Percentiles rank a stretch among this genome's conserved stretches.
Evolutionary conservation across 2,888 invertebrate genomes (phyloP).

Genomic region (Tortricodes alternella): DNA sequence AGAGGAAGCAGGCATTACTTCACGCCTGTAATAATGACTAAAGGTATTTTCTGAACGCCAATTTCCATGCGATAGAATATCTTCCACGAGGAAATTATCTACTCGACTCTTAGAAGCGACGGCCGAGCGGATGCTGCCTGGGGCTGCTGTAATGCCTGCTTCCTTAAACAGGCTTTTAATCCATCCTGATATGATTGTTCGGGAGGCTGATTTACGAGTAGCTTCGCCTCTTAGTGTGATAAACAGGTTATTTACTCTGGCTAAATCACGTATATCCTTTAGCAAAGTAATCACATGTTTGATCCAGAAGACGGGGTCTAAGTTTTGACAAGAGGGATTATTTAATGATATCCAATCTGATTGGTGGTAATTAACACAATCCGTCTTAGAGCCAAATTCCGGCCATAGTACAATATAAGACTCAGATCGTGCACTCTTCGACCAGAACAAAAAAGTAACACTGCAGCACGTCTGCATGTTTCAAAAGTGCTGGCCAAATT

Average conservation of each 20-base stretch:
- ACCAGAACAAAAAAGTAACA: not conserved
- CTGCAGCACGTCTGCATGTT: not conserved
- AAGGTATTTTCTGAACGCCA: constrained; percentile 34
- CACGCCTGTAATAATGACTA: constrained; percentile 28
- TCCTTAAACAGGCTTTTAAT: constrained; percentile 32
- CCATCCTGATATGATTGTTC: constrained; percentile 34
- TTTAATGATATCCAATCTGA: constrained; percentile 32
- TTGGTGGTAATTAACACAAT: constrained; percentile 30
- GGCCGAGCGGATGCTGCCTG: constrained; percentile 33
- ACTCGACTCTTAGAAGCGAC: constrained; percentile 35
- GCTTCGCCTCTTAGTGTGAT: constrained; percentile 15
- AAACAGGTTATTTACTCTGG: constrained; percentile 19
- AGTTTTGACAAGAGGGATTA: constrained; percentile 14
- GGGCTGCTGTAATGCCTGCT: constrained; percentile 29
- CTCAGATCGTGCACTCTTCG: not conserved
- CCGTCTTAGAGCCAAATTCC: constrained; percentile 30
- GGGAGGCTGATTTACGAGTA: constrained; percentile 30
- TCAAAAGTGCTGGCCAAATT: not conserved
- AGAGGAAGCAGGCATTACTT: not conserved
- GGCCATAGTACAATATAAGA: constrained; percentile 7
- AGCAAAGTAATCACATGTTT: not conserved
- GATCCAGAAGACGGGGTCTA: constrained; percentile 31
- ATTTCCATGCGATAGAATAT: constrained; percentile 32
- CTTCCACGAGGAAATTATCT: constrained; percentile 31
- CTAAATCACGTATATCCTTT: not conserved